Evolutionary conservation across 2,888 invertebrate genomes (phyloP).

Genomic region (Masnerella sp.): DNA sequence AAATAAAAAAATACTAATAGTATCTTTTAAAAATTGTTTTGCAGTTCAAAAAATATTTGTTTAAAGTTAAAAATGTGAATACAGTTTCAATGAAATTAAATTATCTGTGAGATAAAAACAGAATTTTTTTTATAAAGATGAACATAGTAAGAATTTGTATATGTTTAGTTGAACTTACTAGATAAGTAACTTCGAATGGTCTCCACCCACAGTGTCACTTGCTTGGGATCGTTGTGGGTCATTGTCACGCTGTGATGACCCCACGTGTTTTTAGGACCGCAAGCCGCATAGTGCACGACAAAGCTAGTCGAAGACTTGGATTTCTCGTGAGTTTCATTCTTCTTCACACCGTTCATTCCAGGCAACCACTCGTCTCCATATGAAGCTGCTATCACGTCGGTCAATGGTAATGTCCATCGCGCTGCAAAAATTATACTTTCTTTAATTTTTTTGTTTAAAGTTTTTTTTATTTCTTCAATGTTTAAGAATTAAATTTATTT

Average conservation of each 20-base stretch:
- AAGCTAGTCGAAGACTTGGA: conserved; percentile 78
- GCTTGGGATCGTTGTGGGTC: conserved; percentile 81
- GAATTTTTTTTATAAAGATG: too few species aligned
- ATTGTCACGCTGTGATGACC: conserved; percentile 80
- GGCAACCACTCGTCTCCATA: conserved; percentile 77
- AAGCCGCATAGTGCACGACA: conserved; percentile 82
- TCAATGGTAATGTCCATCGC: conserved; percentile 79
- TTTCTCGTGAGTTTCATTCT: conserved; percentile 58
- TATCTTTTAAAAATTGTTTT: too few species aligned
- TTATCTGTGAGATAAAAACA: too few species aligned
- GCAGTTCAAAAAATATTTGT: too few species aligned
- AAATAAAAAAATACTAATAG: too few species aligned
- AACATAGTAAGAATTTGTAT: too few species aligned
- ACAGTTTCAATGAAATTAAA: too few species aligned
- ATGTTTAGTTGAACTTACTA: conserved; percentile 78
- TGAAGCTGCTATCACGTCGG: conserved; percentile 80
- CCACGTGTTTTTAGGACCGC: conserved; percentile 81
- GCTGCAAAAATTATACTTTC: conserved; percentile 73
- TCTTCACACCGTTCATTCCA: conserved; percentile 72
- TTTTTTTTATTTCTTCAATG: neutral
- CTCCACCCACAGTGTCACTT: conserved; percentile 82
- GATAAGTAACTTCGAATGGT: conserved; percentile 80
- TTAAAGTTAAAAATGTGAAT: too few species aligned
- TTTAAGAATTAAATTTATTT: neutral
- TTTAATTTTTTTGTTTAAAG: neutral